Conservation (phyloP, 1,140 invertebrate genomes). For the Cardiocondyla obscurior region DNA sequence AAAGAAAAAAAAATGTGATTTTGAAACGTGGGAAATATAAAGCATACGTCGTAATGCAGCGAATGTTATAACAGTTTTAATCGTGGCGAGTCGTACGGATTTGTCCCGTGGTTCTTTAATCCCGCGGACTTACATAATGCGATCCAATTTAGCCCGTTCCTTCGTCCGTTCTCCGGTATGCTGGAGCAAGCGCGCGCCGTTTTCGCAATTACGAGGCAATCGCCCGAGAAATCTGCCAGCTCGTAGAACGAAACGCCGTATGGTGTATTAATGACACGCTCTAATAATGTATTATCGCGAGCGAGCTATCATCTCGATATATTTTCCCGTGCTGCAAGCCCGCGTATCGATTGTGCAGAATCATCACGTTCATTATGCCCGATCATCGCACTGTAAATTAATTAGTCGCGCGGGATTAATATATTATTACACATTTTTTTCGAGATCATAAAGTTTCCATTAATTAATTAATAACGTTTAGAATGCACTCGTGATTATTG, state of each 20-base stretch:
- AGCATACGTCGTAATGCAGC: neutral
- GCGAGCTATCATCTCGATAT: slow-evolving; percentile 9
- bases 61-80: slow-evolving; percentile 14
- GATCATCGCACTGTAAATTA: neutral
- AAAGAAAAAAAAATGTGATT: slow-evolving; percentile 35
- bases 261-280: slow-evolving; percentile 30
- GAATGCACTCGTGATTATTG: no score
- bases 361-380: neutral
- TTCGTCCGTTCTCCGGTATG: slow-evolving; percentile 62
- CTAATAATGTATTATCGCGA: slow-evolving; percentile 41
- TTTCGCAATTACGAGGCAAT: slow-evolving; percentile 61
- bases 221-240: slow-evolving; percentile 52
- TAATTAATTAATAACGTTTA: neutral
- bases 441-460: neutral
- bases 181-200: slow-evolving; percentile 21
- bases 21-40: slow-evolving; percentile 6
- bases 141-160: slow-evolving; percentile 70
- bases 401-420: neutral
- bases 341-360: neutral
- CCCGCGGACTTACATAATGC: slow-evolving; percentile 65
- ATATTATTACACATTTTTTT: neutral
- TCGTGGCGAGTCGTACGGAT: slow-evolving; percentile 60
- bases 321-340: neutral
- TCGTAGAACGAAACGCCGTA: slow-evolving; percentile 20
- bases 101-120: slow-evolving; percentile 72